Percentiles rank a stretch among this genome's conserved stretches.
Evolutionary conservation across 1,140 invertebrate species (phyloP).

Genomic region (Euglossa dilemma): DNA sequence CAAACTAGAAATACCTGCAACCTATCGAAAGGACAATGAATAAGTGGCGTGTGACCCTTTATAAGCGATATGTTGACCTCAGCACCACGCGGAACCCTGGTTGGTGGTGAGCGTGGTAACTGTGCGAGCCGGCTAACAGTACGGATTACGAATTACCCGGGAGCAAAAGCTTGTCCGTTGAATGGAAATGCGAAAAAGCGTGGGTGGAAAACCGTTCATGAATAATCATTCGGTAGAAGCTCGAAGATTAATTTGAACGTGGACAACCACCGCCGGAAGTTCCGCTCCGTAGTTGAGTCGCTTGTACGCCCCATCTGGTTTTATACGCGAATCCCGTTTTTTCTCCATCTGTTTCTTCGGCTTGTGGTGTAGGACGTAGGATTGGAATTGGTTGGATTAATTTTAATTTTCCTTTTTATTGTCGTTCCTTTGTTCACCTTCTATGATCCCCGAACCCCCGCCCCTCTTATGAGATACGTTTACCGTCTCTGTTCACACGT

Average conservation of each 20-base stretch:
- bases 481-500: conserved; percentile 52
- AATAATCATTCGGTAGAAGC: not conserved
- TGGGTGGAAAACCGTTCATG: not conserved
- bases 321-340: conserved; percentile 61
- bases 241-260: not conserved
- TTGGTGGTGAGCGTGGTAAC: conserved; percentile 35
- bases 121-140: not conserved
- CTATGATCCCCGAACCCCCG: conserved; percentile 65
- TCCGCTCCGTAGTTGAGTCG: conserved; percentile 58
- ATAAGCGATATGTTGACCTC: conserved; percentile 67
- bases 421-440: conserved; percentile 67
- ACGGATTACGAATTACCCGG: not conserved
- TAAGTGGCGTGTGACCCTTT: conserved; percentile 71
- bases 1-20: conserved; percentile 81
- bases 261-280: conserved; percentile 32
- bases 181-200: not conserved
- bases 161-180: not conserved
- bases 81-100: conserved; percentile 67
- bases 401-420: conserved; percentile 42
- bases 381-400: conserved; percentile 73
- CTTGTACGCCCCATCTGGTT: conserved; percentile 58
- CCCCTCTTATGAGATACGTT: conserved; percentile 49
- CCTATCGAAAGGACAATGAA: conserved; percentile 50
- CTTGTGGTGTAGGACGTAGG: conserved; percentile 78
- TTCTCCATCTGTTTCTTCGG: conserved; percentile 72